Evolutionary conservation across 2,113 vertebrate genomes (phyloP), one percentile per base, ranked within the genome.

Genomic region (Oxygymnocypris stewartii): DNA sequence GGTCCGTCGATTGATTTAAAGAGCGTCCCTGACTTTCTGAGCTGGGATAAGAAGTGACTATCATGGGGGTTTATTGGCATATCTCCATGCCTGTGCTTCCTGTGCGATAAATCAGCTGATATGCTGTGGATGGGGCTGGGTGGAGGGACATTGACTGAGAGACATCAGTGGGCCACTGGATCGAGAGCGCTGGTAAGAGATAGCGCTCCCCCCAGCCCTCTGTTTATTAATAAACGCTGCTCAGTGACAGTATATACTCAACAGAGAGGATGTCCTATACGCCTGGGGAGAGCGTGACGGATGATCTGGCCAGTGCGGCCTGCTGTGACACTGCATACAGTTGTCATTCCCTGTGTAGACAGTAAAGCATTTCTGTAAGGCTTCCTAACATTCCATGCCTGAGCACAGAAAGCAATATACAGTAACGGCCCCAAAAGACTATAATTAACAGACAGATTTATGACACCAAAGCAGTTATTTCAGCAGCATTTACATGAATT

Each of bases 81-180:
- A 35, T 92, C 91, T 89, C 92, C 89, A 90, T 42, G 59, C 89
- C 90, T 90, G 84, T 0, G 4, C 88, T 92, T 91, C 88, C 31
- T 0, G 40, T 63, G 88, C 90, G 82, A 89, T 93, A 90, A 93
- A 94, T 94, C 92, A 90, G 23, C 59, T 20, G 79, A 67, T 82
- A 25, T 65, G 12, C 14, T 0, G 8, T 82, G 59, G 20, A 44
- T 65, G 59, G 8, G 1, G 20, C 23, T 10, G 54, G 54, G 3
- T 47, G 37, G 61, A 82, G 47, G 42, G 42, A 31, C 69, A 54
- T 25, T 67, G 40, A 76, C 28, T 63, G 40, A 73, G 37, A 78
- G 16, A 49, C 44, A 63, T 6, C 42, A 42, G 10, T 28, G 23
- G 44, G 4, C 59, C n/a, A 9, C 8, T 74, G 65, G 23, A n/a